Percentiles rank a stretch among this genome's conserved stretches.
Evolutionary conservation across 2,113 vertebrate genomes (phyloP).

Genomic region (Bubo scandiacus): DNA sequence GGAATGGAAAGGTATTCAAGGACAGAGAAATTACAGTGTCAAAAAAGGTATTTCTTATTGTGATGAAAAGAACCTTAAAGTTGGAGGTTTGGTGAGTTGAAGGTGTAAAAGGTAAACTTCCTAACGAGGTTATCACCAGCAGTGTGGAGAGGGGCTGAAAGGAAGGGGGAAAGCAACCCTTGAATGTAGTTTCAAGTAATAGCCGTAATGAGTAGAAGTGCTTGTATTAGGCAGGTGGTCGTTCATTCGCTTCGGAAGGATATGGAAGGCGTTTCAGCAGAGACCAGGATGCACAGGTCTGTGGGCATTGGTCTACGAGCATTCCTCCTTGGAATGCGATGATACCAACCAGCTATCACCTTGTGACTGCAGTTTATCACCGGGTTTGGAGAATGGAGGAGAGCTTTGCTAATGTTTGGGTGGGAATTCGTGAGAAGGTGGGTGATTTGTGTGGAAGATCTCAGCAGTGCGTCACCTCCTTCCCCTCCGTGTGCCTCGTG

Average conservation of each 20-base stretch:
- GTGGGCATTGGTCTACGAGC: accelerated
- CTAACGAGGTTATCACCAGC: no score
- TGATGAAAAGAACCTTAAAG: not conserved
- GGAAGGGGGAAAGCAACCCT: not conserved
- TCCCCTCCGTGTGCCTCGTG: accelerated
- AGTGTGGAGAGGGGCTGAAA: not conserved
- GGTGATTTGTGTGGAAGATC: not conserved
- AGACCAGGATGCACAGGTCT: no score
- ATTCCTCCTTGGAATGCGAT: no score
- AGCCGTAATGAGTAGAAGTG: no score
- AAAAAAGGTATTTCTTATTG: not conserved
- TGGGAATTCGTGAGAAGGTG: not conserved
- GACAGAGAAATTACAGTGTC: not conserved
- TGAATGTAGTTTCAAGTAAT: not conserved
- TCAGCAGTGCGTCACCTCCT: not conserved
- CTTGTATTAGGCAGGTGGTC: no score
- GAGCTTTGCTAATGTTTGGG: not conserved
- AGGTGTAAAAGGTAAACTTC: not conserved
- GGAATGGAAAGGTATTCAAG: not conserved
- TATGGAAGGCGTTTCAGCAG: not conserved
- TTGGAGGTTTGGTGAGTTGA: not conserved
- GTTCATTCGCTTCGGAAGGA: not conserved
- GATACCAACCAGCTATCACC: accelerated
- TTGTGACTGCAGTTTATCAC: not conserved
- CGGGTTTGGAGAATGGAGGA: not conserved